Conservation (phyloP, 2,113 vertebrate genomes). For the Zapus hudsonius region DNA sequence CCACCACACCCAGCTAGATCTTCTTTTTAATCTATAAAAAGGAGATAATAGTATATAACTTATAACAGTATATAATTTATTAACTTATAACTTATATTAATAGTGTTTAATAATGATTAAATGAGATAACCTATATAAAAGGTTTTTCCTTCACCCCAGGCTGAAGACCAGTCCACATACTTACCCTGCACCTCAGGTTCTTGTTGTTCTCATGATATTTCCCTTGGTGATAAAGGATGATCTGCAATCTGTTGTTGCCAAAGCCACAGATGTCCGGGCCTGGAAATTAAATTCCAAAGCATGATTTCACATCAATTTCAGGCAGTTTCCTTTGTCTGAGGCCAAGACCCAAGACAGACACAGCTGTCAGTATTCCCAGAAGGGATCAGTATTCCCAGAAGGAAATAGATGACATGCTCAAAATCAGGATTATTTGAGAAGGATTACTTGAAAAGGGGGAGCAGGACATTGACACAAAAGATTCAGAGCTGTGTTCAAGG, state of each 20-base stretch:
- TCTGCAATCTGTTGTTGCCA: constrained; percentile 92
- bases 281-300: constrained; percentile 72
- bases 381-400: background rate
- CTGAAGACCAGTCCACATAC: background rate
- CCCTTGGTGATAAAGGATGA: constrained; percentile 91
- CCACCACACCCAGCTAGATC: no score
- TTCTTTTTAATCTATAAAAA: constrained; percentile 27
- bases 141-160: background rate
- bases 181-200: constrained; percentile 91
- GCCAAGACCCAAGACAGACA: constrained; percentile 13
- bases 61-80: no score
- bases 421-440: constrained; percentile 42
- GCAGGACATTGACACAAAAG: background rate
- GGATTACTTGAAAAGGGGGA: background rate
- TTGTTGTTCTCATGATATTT: constrained; percentile 92
- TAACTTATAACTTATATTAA: no score
- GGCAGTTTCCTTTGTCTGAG: constrained; percentile 2
- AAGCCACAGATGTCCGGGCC: constrained; percentile 94
- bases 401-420: constrained; percentile 30
- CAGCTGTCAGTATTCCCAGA: background rate
- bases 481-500: background rate
- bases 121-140: constrained; percentile 37
- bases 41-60: background rate
- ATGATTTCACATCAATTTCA: constrained; percentile 47
- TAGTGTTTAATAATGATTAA: constrained; percentile 31